Conservation (phyloP, 2,797 vertebrate genomes). For the Babyrousa celebensis region DNA sequence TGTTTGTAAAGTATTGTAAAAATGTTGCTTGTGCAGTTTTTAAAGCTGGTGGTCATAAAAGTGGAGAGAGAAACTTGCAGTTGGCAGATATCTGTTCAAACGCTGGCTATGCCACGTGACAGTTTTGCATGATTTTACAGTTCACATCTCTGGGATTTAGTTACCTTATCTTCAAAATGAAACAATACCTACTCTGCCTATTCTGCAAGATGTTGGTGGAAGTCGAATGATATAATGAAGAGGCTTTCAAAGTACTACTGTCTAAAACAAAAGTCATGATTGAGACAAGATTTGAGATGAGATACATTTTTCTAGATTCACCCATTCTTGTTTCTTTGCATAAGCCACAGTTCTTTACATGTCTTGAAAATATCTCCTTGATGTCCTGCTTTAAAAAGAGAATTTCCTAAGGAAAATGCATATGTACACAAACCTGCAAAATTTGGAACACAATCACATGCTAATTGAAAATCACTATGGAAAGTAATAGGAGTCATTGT, state of each 20-base stretch:
- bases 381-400: background rate
- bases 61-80: background rate
- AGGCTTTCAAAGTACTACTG: background rate
- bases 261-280: conserved; percentile 12
- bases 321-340: conserved; percentile 45
- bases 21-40: conserved; percentile 49
- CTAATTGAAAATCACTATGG: background rate
- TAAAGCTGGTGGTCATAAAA: conserved; percentile 12
- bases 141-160: background rate
- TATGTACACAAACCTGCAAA: background rate
- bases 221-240: background rate
- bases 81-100: background rate
- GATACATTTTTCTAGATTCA: background rate
- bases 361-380: conserved; percentile 4
- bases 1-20: background rate
- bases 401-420: background rate
- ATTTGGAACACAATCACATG: background rate
- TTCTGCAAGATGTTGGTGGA: background rate
- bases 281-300: background rate
- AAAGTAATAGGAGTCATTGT: background rate
- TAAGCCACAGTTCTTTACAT: conserved; percentile 1
- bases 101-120: background rate
- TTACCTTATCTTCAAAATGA: conserved; percentile 31
- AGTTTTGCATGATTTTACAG: background rate
- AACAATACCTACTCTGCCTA: background rate